These are phyloP conservation scores for Coregonus sp. DNA, from an alignment of 2,797 vertebrate species.

Conservation along the genomic window DNA sequence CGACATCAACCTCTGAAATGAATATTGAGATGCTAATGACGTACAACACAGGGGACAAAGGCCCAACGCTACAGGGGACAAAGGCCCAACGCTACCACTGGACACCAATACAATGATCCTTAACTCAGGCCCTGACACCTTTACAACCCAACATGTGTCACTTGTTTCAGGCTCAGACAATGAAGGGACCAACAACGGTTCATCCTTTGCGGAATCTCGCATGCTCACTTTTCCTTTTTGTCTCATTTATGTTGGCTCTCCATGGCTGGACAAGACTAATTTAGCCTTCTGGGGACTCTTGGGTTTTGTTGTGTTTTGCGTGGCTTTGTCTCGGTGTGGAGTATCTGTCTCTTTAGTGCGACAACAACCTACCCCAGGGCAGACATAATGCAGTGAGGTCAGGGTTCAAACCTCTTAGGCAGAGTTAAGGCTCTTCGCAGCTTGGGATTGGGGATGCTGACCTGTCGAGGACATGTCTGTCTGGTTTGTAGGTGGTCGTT, in stretches of 20 bases:
- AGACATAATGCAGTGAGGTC: slow-evolving; percentile 60
- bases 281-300: slow-evolving; percentile 53
- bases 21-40: slow-evolving; percentile 85
- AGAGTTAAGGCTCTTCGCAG: slow-evolving; percentile 50
- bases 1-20: slow-evolving; percentile 68
- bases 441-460: slow-evolving; percentile 63
- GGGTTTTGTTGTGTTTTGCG: slow-evolving; percentile 37
- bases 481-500: slow-evolving; percentile 53
- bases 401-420: slow-evolving; percentile 71
- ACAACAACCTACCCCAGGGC: slow-evolving; percentile 53
- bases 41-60: slow-evolving; percentile 78
- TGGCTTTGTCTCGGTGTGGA: slow-evolving; percentile 60
- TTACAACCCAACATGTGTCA: slow-evolving; percentile 84
- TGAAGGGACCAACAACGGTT: slow-evolving; percentile 66
- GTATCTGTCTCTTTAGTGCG: slow-evolving; percentile 60
- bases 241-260: slow-evolving; percentile 5
- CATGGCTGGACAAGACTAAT: slow-evolving; percentile 24
- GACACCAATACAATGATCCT: slow-evolving; percentile 71
- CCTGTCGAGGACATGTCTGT: slow-evolving; percentile 53
- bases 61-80: slow-evolving; percentile 53
- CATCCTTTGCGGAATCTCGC: slow-evolving; percentile 32
- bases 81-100: slow-evolving; percentile 66
- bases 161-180: slow-evolving; percentile 71
- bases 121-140: slow-evolving; percentile 78
- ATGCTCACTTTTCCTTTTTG: slow-evolving; percentile 13